Evolutionary conservation across 2,113 vertebrate genomes (phyloP).

Genomic region (Parus major): DNA sequence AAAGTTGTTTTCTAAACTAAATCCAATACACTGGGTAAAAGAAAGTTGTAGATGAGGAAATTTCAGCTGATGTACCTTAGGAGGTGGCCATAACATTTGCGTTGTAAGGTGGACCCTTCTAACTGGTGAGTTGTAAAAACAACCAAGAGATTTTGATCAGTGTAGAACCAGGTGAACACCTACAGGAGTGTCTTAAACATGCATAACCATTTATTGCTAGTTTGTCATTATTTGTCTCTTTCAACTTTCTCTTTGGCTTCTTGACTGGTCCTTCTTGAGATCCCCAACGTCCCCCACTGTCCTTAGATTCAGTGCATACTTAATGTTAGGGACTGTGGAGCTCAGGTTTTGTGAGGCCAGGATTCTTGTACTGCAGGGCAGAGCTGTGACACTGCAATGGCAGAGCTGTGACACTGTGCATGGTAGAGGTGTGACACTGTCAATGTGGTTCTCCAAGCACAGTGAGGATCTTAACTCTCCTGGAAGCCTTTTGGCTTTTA

Average conservation of each 20-base stretch:
- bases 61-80: neutral
- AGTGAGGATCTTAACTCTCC: neutral
- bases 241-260: neutral
- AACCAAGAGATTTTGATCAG: neutral
- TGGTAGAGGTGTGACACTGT: neutral
- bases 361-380: accelerated
- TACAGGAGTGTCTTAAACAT: neutral
- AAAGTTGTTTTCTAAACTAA: conserved; percentile 64
- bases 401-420: neutral
- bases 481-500: neutral
- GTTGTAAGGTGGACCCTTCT: neutral
- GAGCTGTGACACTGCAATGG: too few relatives aligned
- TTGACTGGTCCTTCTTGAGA: neutral
- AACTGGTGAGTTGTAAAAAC: neutral
- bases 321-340: neutral
- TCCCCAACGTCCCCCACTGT: neutral
- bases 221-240: neutral
- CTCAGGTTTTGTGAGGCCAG: neutral
- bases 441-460: accelerated
- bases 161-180: neutral
- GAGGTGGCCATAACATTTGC: neutral
- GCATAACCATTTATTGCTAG: accelerated
- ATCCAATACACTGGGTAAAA: neutral
- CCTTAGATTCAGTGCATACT: neutral
- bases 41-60: conserved; percentile 28